phyloP scores from a whole-genome alignment of 1,140 invertebrate genomes.

The Cydia strobilella region DNA sequence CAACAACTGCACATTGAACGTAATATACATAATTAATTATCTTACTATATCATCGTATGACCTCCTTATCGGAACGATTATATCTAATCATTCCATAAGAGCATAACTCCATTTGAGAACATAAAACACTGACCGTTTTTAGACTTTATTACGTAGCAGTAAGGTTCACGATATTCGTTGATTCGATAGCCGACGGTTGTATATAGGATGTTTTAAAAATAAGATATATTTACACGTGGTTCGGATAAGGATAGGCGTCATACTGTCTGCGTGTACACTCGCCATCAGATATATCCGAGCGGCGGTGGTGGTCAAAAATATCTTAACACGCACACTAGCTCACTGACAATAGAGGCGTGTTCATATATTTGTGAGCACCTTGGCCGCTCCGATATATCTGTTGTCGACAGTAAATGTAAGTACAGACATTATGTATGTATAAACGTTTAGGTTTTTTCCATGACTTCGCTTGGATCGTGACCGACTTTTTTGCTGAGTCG shows the following conservation, averaged over 20 bases:
- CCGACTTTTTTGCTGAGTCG: too few relatives aligned
- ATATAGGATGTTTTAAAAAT: not conserved
- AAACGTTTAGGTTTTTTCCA: constrained; percentile 16
- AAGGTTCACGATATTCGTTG: not conserved
- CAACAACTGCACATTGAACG: constrained; percentile 5
- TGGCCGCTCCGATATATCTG: too few relatives aligned
- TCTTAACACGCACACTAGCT: too few relatives aligned
- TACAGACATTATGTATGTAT: not conserved
- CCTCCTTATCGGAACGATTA: not conserved
- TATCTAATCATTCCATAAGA: not conserved
- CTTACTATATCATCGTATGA: constrained; percentile 8
- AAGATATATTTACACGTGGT: not conserved
- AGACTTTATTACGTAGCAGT: not conserved
- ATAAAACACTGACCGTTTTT: not conserved
- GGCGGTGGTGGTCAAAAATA: too few relatives aligned
- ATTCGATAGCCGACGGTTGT: not conserved
- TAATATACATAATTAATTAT: not conserved
- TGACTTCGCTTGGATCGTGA: not conserved
- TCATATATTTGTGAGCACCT: too few relatives aligned
- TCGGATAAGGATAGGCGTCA: not conserved
- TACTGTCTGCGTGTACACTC: constrained; percentile 4
- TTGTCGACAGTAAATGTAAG: too few relatives aligned
- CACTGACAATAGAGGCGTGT: too few relatives aligned
- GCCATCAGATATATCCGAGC: too few relatives aligned
- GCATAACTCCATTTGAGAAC: not conserved